phyloP scores from a whole-genome alignment of 2,113 vertebrate species.

The Colinus virginianus region DNA sequence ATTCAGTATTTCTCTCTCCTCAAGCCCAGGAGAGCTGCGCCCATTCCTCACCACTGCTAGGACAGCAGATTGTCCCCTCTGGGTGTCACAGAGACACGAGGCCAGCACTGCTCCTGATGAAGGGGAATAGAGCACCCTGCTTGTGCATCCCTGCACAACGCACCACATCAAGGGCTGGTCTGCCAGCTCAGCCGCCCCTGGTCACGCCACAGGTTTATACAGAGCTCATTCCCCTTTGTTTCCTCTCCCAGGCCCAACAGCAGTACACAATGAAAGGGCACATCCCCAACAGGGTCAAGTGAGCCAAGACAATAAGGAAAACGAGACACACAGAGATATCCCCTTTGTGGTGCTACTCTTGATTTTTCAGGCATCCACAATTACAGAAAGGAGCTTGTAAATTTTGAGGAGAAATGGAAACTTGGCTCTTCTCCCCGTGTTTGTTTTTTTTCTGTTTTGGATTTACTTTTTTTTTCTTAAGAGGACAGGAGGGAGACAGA shows the following conservation, averaged over 20 bases:
- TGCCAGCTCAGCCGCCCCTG: neutral
- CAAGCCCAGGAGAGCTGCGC: neutral
- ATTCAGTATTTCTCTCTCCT: neutral
- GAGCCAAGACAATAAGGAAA: conserved; percentile 32
- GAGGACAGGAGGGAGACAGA: accelerated
- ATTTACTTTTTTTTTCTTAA: neutral
- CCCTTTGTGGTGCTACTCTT: neutral
- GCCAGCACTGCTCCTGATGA: neutral
- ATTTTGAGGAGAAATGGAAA: conserved; percentile 81
- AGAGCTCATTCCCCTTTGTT: conserved; percentile 34
- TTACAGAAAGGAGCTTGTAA: conserved; percentile 62
- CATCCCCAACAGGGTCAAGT: conserved; percentile 32
- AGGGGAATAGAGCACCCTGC: neutral
- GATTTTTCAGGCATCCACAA: conserved; percentile 29
- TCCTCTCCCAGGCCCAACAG: neutral
- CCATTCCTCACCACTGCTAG: neutral
- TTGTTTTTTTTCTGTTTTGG: neutral
- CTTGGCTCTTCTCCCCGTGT: neutral
- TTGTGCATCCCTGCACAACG: neutral
- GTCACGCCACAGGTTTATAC: neutral
- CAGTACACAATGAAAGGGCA: conserved; percentile 31
- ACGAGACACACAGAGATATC: neutral
- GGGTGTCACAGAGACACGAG: accelerated
- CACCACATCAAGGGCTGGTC: neutral
- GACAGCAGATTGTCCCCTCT: neutral